Evolutionary conservation across 2,888 invertebrate genomes (phyloP), one percentile per base, ranked within the genome.

Genomic region (Pecten maximus): DNA sequence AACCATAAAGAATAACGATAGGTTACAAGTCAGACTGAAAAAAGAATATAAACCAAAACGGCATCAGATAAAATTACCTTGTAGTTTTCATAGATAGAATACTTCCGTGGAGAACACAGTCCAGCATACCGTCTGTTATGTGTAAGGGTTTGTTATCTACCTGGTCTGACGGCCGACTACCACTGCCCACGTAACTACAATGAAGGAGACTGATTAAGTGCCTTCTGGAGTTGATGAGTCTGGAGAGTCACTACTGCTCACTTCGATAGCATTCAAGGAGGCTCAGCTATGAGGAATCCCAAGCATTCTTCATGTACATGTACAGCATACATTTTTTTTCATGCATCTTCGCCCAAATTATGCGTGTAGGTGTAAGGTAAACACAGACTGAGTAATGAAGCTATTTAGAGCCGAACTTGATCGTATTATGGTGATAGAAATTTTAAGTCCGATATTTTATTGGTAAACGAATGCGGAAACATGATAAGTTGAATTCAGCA

Each of bases 51-150:
- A 35, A 74, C 74, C 35, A 28, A 74, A 35, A 60, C 2, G 60
- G 60, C 60, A 74, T 74, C 74, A 74, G 74, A 74, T 74, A 74
- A 74, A 28, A 74, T 74, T 74, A 74, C 74, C 74, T 74, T 60
- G 60, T 60, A 60, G 60, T 60, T 74, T 74, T 74, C 74, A 74
- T 35, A 74, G 74, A 74, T 74, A 35, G 28, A 74, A 74, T 74
- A 35, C 74, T 74, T 35, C 74, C 74, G 28, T 35, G 15, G 74
- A 12, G 74, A 74, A 74, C 74, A 74, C 35, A 74, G 74, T 74
- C 74, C 74, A 74, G 74, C 74, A 74, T 74, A 74, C 35, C 74
- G 74, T 6, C 74, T 74, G 74, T 35, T 28, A 35, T 74, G 10
- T 74, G 74, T 74, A 74, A 74, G 12, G 74, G 35, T 74, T 23